These are phyloP conservation scores for Arnoldichthys spilopterus DNA, from an alignment of 2,797 vertebrate species.

Conservation along the genomic window DNA sequence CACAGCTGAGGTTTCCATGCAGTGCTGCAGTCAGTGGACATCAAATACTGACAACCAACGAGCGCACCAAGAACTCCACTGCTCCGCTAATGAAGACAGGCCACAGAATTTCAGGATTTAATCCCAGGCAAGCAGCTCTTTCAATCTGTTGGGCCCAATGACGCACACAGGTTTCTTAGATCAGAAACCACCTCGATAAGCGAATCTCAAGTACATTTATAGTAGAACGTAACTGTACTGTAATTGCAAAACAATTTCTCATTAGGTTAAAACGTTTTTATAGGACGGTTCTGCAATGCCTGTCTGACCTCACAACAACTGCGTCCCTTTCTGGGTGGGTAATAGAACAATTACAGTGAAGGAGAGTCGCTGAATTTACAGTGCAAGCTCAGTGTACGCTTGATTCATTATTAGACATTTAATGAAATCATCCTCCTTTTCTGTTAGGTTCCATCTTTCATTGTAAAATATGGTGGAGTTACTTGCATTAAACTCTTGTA, in stretches of 20 bases:
- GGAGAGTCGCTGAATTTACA: no score
- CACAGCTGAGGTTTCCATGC: conserved; percentile 33
- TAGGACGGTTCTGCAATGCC: neutral
- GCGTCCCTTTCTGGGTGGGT: no score
- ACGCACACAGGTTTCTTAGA: conserved; percentile 31
- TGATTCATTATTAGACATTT: neutral
- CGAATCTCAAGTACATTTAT: conserved; percentile 26
- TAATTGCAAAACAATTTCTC: no score
- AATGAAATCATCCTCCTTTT: neutral
- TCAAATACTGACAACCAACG: conserved; percentile 49
- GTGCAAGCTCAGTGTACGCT: neutral
- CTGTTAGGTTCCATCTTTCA: neutral
- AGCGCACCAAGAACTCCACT: conserved; percentile 31
- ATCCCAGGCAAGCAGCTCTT: conserved; percentile 27
- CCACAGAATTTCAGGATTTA: conserved; percentile 40
- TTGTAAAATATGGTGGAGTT: neutral
- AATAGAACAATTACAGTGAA: neutral
- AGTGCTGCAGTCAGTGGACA: conserved; percentile 37
- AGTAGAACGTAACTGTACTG: neutral
- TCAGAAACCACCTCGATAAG: conserved; percentile 34
- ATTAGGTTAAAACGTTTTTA: neutral
- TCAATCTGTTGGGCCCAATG: conserved; percentile 8
- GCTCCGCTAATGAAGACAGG: conserved; percentile 47
- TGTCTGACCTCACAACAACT: neutral
- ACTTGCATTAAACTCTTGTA: neutral